Evolutionary conservation across 2,113 vertebrate genomes (phyloP).

Genomic region (Indicator maculatus): DNA sequence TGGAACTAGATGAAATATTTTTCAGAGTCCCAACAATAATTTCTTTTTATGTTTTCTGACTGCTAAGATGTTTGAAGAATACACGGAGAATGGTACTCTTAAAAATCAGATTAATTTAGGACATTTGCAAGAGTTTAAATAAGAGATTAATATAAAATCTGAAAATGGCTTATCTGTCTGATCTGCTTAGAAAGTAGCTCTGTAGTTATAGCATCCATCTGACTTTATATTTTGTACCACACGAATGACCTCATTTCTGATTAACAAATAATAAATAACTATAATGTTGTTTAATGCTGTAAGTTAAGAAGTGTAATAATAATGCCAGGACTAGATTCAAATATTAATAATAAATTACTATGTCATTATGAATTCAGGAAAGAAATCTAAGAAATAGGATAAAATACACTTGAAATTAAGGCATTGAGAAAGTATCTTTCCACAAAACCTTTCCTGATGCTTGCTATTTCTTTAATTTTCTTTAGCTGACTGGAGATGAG

Average conservation of each 20-base stretch:
- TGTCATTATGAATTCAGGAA: conserved; percentile 34
- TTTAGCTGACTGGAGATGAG: background rate
- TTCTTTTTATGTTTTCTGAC: background rate
- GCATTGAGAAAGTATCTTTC: background rate
- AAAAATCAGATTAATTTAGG: background rate
- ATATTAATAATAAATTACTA: background rate
- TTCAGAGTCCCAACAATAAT: background rate
- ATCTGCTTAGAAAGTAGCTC: background rate
- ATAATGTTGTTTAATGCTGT: background rate
- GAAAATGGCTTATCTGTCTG: background rate
- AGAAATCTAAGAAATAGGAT: conserved; percentile 27
- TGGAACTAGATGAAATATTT: background rate
- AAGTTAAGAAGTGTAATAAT: background rate
- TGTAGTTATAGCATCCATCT: background rate
- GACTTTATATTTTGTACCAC: background rate
- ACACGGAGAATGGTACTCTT: background rate
- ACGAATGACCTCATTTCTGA: background rate
- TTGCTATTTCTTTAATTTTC: conserved; percentile 4
- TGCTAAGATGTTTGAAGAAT: background rate
- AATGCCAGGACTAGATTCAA: background rate
- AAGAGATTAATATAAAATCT: background rate
- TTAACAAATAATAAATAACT: background rate
- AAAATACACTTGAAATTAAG: conserved; percentile 35
- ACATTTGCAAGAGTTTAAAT: background rate
- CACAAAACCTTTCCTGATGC: background rate